phyloP scores from a whole-genome alignment of 2,113 vertebrate species.

The Columba livia region DNA sequence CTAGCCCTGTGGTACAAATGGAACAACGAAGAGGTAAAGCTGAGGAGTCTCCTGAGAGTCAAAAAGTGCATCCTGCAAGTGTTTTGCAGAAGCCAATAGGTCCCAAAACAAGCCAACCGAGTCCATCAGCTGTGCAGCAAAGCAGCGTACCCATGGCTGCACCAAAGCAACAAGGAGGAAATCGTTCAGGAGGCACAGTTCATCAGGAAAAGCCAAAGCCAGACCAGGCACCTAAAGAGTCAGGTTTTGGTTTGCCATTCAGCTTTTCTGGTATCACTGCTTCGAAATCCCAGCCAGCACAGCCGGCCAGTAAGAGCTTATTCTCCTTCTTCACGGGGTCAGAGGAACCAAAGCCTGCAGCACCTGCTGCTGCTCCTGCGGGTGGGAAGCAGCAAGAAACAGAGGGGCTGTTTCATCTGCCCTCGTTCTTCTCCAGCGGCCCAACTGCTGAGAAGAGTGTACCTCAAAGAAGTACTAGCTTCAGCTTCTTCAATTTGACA shows the following conservation, averaged over 20 bases:
- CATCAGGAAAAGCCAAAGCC: slow-evolving; percentile 59
- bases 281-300: slow-evolving; percentile 30
- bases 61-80: background rate
- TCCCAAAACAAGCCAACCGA: background rate
- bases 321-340: slow-evolving; percentile 82
- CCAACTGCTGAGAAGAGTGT: slow-evolving; percentile 71
- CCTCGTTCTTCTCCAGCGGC: slow-evolving; percentile 81
- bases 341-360: slow-evolving; percentile 59
- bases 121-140: background rate
- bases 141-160: background rate
- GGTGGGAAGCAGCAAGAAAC: slow-evolving; percentile 63
- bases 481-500: slow-evolving; percentile 82
- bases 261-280: slow-evolving; percentile 59
- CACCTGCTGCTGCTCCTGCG: slow-evolving; percentile 26
- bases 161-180: slow-evolving; percentile 25
- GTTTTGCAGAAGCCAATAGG: background rate
- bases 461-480: slow-evolving; percentile 74
- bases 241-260: slow-evolving; percentile 80
- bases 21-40: background rate
- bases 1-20: background rate
- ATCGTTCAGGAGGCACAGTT: background rate
- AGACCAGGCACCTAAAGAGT: slow-evolving; percentile 64
- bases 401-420: slow-evolving; percentile 81
- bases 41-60: background rate
- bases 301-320: slow-evolving; percentile 74